These are phyloP conservation scores for Diplodus puntazzo DNA, from an alignment of 2,797 vertebrate genomes.

Conservation along the genomic window DNA sequence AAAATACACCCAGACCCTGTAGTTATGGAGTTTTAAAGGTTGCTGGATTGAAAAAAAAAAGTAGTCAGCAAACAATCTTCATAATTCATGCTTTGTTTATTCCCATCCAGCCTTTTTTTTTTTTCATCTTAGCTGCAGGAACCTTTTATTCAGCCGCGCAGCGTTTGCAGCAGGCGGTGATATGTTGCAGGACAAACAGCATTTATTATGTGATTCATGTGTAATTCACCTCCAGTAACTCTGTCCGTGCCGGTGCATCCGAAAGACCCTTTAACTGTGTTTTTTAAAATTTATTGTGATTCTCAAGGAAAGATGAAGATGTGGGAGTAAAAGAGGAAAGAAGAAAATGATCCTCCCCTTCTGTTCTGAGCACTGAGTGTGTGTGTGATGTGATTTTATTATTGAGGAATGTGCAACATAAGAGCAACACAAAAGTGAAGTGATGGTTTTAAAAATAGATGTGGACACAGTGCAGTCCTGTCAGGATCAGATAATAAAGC, in stretches of 20 bases:
- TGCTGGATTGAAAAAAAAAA: constrained; percentile 31
- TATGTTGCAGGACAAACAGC: constrained; percentile 33
- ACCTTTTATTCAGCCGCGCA: constrained; percentile 38
- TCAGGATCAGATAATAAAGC: background rate
- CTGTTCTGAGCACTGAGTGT: background rate
- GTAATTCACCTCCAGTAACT: constrained; percentile 31
- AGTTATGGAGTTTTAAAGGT: constrained; percentile 23
- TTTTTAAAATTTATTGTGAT: background rate
- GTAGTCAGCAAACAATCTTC: constrained; percentile 37
- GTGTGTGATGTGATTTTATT: background rate
- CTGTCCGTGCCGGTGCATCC: background rate
- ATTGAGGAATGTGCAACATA: background rate
- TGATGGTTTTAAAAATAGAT: background rate
- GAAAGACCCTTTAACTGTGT: background rate
- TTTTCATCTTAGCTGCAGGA: constrained; percentile 22
- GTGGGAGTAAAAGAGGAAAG: background rate
- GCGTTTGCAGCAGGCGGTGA: constrained; percentile 4
- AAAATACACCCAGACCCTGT: constrained; percentile 5
- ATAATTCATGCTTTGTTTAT: constrained; percentile 59
- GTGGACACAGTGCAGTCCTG: background rate
- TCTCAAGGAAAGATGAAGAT: background rate
- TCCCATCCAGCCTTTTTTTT: constrained; percentile 29
- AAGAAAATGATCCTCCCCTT: background rate
- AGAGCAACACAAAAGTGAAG: background rate
- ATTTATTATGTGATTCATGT: constrained; percentile 50